Percentiles rank a stretch among this genome's conserved stretches.
Conservation (phyloP, 2,113 vertebrate genomes). For the Sinocyclocheilus anophthalmus region DNA sequence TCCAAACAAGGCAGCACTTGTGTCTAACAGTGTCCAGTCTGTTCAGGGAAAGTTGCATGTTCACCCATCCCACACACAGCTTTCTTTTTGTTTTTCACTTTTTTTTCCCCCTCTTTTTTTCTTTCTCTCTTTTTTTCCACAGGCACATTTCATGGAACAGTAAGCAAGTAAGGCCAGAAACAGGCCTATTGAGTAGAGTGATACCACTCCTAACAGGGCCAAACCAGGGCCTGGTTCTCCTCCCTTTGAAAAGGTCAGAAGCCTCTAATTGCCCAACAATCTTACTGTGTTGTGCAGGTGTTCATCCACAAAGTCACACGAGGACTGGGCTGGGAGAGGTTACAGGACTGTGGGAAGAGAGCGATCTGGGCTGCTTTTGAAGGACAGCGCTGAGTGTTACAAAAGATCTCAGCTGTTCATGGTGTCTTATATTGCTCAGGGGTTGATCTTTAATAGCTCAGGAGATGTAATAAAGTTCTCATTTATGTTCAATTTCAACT, state of each 20-base stretch:
- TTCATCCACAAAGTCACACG: constrained; percentile 69
- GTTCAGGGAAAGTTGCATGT: too few relatives aligned
- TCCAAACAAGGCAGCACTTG: constrained; percentile 83
- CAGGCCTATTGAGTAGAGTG: constrained; percentile 79
- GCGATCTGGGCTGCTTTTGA: constrained; percentile 52
- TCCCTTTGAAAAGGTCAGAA: constrained; percentile 66
- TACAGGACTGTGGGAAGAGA: constrained; percentile 75
- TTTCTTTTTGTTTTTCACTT: too few relatives aligned
- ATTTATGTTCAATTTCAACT: not conserved
- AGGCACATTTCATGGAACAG: constrained; percentile 84
- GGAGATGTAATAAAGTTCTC: constrained; percentile 18
- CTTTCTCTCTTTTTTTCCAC: too few relatives aligned
- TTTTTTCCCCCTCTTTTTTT: too few relatives aligned
- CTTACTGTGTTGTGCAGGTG: constrained; percentile 67
- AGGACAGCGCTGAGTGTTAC: constrained; percentile 36
- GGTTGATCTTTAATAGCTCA: constrained; percentile 20
- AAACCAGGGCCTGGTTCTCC: constrained; percentile 63
- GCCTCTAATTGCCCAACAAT: constrained; percentile 73
- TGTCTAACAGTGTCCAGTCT: too few relatives aligned
- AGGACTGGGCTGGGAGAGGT: constrained; percentile 51
- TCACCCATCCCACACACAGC: too few relatives aligned
- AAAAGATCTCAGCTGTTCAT: constrained; percentile 7
- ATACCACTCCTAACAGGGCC: constrained; percentile 73
- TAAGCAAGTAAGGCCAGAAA: constrained; percentile 86
- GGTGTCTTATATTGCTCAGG: constrained; percentile 11